These are phyloP conservation scores for Platyscapa corneri DNA, from an alignment of 1,140 invertebrate species.

Conservation along the genomic window DNA sequence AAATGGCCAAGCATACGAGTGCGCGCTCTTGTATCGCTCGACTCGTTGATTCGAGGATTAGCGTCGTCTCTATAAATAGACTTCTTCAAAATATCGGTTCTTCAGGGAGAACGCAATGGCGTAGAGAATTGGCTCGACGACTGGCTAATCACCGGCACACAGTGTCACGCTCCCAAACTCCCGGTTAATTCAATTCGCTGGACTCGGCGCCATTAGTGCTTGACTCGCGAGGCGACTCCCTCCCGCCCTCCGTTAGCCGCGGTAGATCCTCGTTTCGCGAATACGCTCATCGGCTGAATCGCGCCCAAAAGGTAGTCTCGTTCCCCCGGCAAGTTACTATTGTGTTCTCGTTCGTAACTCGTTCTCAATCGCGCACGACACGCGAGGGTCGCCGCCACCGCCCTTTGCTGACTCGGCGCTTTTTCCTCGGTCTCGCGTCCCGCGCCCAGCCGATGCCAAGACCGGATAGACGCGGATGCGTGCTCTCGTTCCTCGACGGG, in stretches of 20 bases:
- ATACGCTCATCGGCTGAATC: neutral
- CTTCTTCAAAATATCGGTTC: too few relatives aligned
- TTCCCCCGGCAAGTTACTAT: neutral
- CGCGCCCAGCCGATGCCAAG: too few relatives aligned
- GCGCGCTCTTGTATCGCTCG: too few relatives aligned
- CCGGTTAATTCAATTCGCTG: conserved; percentile 45
- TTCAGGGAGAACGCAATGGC: too few relatives aligned
- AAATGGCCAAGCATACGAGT: too few relatives aligned
- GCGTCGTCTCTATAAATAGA: too few relatives aligned
- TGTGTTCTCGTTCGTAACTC: neutral
- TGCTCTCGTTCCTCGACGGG: neutral
- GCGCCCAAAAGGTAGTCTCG: neutral
- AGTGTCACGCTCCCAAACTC: conserved; percentile 33
- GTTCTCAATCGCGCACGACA: neutral
- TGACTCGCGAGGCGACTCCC: conserved; percentile 7
- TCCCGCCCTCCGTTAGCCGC: neutral
- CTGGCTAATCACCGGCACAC: conserved; percentile 38
- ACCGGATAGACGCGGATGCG: neutral
- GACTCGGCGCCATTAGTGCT: conserved; percentile 52
- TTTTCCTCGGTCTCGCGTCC: neutral
- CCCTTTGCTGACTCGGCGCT: conserved; percentile 29
- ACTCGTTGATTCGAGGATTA: too few relatives aligned
- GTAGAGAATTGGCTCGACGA: neutral
- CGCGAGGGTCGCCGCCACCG: neutral
- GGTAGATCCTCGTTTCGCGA: neutral